Evolutionary conservation across 2,888 invertebrate species (phyloP).

Genomic region (Xanthia togata): DNA sequence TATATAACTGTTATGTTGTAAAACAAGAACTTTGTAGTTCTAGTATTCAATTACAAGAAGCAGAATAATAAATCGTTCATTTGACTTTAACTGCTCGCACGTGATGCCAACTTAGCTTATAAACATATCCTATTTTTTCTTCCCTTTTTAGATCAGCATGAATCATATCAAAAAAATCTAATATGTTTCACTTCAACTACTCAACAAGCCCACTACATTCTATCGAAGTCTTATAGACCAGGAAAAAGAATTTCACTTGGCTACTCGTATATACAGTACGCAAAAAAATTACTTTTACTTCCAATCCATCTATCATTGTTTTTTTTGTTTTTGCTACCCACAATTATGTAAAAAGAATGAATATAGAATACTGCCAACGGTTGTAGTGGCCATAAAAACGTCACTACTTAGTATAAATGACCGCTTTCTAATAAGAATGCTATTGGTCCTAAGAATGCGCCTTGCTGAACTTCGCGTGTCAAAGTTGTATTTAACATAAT

Average conservation of each 20-base stretch:
- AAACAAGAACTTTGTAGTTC: conserved; percentile 33
- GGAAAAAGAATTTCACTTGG: conserved; percentile 52
- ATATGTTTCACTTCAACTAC: conserved; percentile 65
- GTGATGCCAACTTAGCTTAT: conserved; percentile 57
- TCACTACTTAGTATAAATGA: conserved; percentile 62
- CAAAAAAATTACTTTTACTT: conserved; percentile 52
- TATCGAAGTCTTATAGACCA: conserved; percentile 54
- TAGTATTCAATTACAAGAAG: conserved; percentile 57
- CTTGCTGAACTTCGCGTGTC: conserved; percentile 72
- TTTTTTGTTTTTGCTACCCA: conserved; percentile 48
- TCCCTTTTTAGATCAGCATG: conserved; percentile 47
- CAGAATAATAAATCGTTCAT: conserved; percentile 48
- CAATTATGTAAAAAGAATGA: conserved; percentile 61
- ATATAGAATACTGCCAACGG: conserved; percentile 61
- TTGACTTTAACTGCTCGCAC: conserved; percentile 55
- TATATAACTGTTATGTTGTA: conserved; percentile 35
- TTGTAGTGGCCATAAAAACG: conserved; percentile 64
- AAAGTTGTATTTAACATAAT: conserved; percentile 61
- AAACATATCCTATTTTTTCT: conserved; percentile 63
- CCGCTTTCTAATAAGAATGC: conserved; percentile 70
- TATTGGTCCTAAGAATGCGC: conserved; percentile 61
- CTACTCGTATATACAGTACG: conserved; percentile 19
- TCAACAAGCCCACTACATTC: conserved; percentile 54
- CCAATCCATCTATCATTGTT: conserved; percentile 63
- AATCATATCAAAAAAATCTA: conserved; percentile 56